phyloP scores from a whole-genome alignment of 2,113 vertebrate species.

The Bambusicola thoracicus region DNA sequence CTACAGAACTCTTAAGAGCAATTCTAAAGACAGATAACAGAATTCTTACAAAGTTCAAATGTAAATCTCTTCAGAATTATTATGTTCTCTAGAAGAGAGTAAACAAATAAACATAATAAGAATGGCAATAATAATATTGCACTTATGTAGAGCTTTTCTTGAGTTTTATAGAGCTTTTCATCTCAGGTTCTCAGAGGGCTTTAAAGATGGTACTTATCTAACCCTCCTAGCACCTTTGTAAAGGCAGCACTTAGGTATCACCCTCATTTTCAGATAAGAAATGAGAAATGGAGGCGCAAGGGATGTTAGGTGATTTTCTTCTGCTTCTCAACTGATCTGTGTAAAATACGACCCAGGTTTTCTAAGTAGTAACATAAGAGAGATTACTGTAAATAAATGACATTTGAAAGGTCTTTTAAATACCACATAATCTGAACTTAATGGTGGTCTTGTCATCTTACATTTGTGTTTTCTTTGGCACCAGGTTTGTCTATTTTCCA shows the following conservation, averaged over 20 bases:
- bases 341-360: neutral
- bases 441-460: neutral
- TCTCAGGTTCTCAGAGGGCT: slow-evolving; percentile 34
- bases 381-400: neutral
- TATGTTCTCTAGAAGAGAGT: slow-evolving; percentile 20
- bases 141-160: slow-evolving; percentile 25
- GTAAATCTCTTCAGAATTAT: slow-evolving; percentile 67
- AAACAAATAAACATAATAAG: slow-evolving; percentile 54
- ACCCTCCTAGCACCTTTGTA: slow-evolving; percentile 14
- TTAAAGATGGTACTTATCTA: slow-evolving; percentile 52
- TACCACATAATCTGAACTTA: neutral
- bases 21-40: slow-evolving; percentile 33
- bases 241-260: slow-evolving; percentile 37
- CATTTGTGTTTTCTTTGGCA: neutral
- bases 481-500: neutral
- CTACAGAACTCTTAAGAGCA: slow-evolving; percentile 49
- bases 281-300: neutral
- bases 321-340: neutral
- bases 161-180: slow-evolving; percentile 28
- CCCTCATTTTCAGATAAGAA: slow-evolving; percentile 24
- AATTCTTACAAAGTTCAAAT: slow-evolving; percentile 60
- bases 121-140: slow-evolving; percentile 11
- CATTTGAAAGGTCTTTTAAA: neutral
- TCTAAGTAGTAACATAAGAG: neutral
- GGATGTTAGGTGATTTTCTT: neutral